Evolutionary conservation across 2,888 invertebrate species (phyloP).

Genomic region (Tetanocera ferruginea): DNA sequence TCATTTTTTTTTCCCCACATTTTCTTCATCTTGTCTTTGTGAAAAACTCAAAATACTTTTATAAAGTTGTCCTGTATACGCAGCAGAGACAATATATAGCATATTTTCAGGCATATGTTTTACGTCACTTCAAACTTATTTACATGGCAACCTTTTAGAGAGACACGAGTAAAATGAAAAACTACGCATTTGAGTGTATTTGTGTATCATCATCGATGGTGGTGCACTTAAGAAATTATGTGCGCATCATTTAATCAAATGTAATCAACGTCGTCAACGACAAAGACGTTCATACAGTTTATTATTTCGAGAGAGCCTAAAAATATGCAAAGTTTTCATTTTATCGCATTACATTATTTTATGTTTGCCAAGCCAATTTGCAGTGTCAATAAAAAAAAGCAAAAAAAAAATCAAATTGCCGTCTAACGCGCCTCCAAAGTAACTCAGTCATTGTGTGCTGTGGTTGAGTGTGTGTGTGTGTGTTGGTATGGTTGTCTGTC

Average conservation of each 20-base stretch:
- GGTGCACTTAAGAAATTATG: background rate
- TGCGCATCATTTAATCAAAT: slow-evolving; percentile 20
- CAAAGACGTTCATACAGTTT: background rate
- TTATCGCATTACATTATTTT: background rate
- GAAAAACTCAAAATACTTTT: background rate
- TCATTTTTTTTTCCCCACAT: background rate
- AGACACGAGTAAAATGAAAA: background rate
- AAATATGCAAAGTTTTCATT: slow-evolving; percentile 32
- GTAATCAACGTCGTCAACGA: background rate
- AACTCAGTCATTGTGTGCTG: background rate
- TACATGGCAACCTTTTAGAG: slow-evolving; percentile 46
- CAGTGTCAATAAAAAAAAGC: background rate
- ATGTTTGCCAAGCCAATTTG: background rate
- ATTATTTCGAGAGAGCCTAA: background rate
- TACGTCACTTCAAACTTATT: background rate
- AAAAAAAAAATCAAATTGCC: background rate
- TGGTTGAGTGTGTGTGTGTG: background rate
- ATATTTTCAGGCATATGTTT: slow-evolving; percentile 17
- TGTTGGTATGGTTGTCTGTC: background rate
- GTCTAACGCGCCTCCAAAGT: background rate
- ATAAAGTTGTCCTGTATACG: background rate
- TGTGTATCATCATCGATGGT: background rate
- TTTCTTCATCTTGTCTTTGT: background rate
- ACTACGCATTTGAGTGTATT: background rate
- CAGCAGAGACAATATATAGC: background rate